Base-by-base conservation (phyloP, 2,797 vertebrate species). In the Macropodus opercularis region DNA sequence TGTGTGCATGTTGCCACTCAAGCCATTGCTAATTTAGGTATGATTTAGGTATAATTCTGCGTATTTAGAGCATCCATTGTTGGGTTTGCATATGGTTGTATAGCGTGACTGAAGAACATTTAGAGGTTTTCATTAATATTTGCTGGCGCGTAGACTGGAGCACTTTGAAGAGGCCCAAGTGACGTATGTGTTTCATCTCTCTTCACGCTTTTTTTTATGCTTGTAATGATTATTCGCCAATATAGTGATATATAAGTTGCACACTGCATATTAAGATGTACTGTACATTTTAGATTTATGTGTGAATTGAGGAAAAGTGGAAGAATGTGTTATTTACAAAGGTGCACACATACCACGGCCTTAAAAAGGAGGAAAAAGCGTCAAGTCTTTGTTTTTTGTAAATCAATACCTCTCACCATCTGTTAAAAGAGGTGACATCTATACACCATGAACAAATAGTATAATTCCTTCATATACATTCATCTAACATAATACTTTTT, bases 351-450 rank as follows among this genome's bases (percentile, higher is more conserved):
- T 41, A 17, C 55, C 52, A 57, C 49, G 63, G 80, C 68, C 79
- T 85, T 77, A 77, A 54, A 5, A 54, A 5, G 9, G 18, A 48
- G 2, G 5, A 5, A 23, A 41, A 31, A 38, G n/a, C 24, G 17
- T 14, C 10, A 8, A 19, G 32, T 55, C n/a, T 43, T 50, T 10
- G 36, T 58, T 48, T 62, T 8, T 21, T 43, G 34, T 19, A 34
- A 18, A 46, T 63, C 15, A 47, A 21, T 66, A 73, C 67, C 63
- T 85, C 64, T 49, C 26, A 18, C 52, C n/a, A 42, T 42, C 24
- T n/a, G 2, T 55, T 32, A 23, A 1, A 72, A 50, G 29, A 14
- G 32, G 15, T 40, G 14, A 38, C 15, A 6, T 42, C 6, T 53
- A 5, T 31, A 50, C 40, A 69, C 50, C 51, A 47, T 41, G 15